Conservation (phyloP, 2,797 vertebrate species). For the Bufotes viridis region DNA sequence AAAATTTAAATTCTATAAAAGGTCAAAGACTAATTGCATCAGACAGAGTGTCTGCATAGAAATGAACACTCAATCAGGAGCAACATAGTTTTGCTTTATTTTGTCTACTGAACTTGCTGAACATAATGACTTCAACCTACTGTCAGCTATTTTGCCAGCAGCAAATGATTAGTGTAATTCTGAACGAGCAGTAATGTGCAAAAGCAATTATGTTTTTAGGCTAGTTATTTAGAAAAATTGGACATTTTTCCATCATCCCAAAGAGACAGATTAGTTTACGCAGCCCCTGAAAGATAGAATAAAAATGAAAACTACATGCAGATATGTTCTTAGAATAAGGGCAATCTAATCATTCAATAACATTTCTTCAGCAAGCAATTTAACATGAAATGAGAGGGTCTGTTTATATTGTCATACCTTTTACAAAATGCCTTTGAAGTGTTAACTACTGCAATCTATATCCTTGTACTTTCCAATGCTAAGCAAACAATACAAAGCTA, state of each 20-base stretch:
- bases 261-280: conserved; percentile 60
- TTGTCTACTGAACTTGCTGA: conserved; percentile 61
- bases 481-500: conserved; percentile 4
- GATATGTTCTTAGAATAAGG: conserved; percentile 51
- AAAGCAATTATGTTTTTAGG: conserved; percentile 64
- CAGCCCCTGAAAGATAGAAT: conserved; percentile 61
- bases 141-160: conserved; percentile 62
- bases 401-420: conserved; percentile 22
- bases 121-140: conserved; percentile 66
- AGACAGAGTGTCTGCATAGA: conserved; percentile 43
- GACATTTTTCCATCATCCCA: conserved; percentile 57
- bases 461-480: neutral
- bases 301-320: conserved; percentile 50
- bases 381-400: conserved; percentile 34
- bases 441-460: conserved; percentile 33
- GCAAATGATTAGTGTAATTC: conserved; percentile 65
- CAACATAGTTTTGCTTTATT: conserved; percentile 59
- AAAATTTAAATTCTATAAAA: conserved; percentile 59
- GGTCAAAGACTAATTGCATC: conserved; percentile 58
- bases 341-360: conserved; percentile 53
- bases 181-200: conserved; percentile 64
- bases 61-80: conserved; percentile 57
- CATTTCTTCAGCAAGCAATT: conserved; percentile 44
- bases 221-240: conserved; percentile 66
- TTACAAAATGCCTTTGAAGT: conserved; percentile 51